phyloP scores from a whole-genome alignment of 2,888 invertebrate species.

The Taphrorychus bicolor region DNA sequence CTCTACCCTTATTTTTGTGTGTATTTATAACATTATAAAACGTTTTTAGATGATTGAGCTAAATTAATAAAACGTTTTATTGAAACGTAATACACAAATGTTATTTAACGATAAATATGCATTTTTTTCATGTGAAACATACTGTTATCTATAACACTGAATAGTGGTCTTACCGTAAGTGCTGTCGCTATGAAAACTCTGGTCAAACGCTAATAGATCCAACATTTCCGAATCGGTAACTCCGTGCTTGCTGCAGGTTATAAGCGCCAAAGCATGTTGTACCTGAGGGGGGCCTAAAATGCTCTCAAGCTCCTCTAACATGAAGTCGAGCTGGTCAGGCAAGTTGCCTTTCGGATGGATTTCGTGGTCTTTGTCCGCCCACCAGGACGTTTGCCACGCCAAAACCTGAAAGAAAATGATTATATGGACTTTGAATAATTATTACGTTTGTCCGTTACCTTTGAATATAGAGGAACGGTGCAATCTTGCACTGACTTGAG shows the following conservation, averaged over 20 bases:
- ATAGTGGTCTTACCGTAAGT: conserved; percentile 73
- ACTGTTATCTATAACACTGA: too few species aligned
- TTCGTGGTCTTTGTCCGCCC: conserved; percentile 65
- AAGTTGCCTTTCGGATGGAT: conserved; percentile 65
- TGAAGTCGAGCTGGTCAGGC: conserved; percentile 69
- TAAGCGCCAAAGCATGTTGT: conserved; percentile 72
- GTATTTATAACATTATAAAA: too few species aligned
- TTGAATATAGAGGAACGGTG: conserved; percentile 73
- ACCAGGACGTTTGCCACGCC: conserved; percentile 69
- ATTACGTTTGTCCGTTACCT: conserved; percentile 59
- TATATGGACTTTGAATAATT: neutral
- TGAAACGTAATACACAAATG: too few species aligned
- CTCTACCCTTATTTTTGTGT: too few species aligned
- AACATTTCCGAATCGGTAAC: conserved; percentile 83
- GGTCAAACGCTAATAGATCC: conserved; percentile 71
- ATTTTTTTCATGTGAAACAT: too few species aligned
- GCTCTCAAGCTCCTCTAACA: conserved; percentile 73
- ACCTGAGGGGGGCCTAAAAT: conserved; percentile 72
- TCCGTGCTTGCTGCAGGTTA: conserved; percentile 79
- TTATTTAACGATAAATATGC: too few species aligned
- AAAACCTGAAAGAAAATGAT: conserved; percentile 58
- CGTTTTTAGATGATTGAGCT: too few species aligned
- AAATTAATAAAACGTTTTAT: too few species aligned
- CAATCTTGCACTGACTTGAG: conserved; percentile 68
- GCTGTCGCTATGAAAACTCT: conserved; percentile 68